These are phyloP conservation scores for Pterostichus madidus DNA, from an alignment of 2,888 invertebrate genomes.

Conservation along the genomic window DNA sequence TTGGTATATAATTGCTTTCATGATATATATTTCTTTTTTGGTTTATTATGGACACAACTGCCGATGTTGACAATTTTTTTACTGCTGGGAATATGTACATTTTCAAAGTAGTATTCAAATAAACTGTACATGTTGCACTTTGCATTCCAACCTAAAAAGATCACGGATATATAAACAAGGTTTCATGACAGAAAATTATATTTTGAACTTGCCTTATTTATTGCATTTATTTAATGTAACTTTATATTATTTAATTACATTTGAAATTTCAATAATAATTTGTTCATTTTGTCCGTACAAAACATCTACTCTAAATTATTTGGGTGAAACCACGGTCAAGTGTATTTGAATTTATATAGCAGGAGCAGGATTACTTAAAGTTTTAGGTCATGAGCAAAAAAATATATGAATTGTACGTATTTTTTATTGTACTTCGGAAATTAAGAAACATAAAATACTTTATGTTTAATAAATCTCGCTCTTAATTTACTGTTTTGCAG, in stretches of 20 bases:
- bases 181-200: slow-evolving; percentile 29
- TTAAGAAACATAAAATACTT: no score
- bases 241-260: slow-evolving; percentile 10
- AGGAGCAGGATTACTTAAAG: slow-evolving; percentile 8
- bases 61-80: slow-evolving; percentile 26
- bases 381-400: background rate
- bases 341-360: background rate
- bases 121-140: slow-evolving; percentile 42
- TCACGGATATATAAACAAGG: slow-evolving; percentile 5
- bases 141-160: slow-evolving; percentile 60
- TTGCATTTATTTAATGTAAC: background rate
- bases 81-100: slow-evolving; percentile 23
- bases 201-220: background rate
- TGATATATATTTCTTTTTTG: slow-evolving; percentile 38
- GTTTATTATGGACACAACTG: slow-evolving; percentile 11
- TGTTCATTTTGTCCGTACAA: background rate
- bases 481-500: no score
- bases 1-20: slow-evolving; percentile 70
- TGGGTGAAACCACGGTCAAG: background rate
- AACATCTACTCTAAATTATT: background rate
- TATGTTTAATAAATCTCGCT: no score
- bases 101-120: slow-evolving; percentile 25
- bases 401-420: no score
- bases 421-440: no score
- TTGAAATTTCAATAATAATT: background rate